Evolutionary conservation across 2,113 vertebrate species (phyloP), one percentile per base, ranked within the genome.

Genomic region (Empidonax traillii): DNA sequence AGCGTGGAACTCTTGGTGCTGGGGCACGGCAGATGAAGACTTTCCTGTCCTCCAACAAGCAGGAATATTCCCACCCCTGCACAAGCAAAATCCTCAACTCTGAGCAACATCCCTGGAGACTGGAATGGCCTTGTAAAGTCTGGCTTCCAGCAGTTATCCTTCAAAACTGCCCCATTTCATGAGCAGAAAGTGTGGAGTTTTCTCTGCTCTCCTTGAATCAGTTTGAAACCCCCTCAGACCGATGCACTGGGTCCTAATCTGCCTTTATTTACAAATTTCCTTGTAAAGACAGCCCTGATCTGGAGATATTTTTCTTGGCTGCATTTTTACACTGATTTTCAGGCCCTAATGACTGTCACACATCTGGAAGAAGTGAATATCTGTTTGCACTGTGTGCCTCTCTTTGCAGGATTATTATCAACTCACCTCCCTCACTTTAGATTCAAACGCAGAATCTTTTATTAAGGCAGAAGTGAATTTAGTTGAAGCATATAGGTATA

Each of bases 81-180:
- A 25, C 37, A 39, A 20, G 8, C 14, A 53, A 22, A 0, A 0
- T 25, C n/a, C 51, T 46, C 46, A 53, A 1, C 23, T 4, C 21
- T 3, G 15, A 55, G 10, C 5, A 53, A 3, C 30, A 6, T 1
- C 7, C 19, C 1, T 44, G 43, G 56, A n/a, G 25, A 33, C 14
- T 53, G 66, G 12, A 8, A 8, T 21, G 14, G 18, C 62, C 39
- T 35, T 18, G 16, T 7, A 6, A 58, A 62, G 22, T 0, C 20
- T 61, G 76, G 1, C 16, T 59, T 44, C 44, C 28, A 53, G 16
- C 6, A 72, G 27, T 35, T 44, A 9, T 39, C 27, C 51, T 73
- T 24, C 2, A 30, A 8, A 55, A 86, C 2, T 4, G 1, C 8
- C 78, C 21, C 59, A 35, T 35, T 35, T 35, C 35, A 35, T 41